Base-by-base conservation (phyloP, 2,113 vertebrate genomes). In the Notarius quadriscutis region DNA sequence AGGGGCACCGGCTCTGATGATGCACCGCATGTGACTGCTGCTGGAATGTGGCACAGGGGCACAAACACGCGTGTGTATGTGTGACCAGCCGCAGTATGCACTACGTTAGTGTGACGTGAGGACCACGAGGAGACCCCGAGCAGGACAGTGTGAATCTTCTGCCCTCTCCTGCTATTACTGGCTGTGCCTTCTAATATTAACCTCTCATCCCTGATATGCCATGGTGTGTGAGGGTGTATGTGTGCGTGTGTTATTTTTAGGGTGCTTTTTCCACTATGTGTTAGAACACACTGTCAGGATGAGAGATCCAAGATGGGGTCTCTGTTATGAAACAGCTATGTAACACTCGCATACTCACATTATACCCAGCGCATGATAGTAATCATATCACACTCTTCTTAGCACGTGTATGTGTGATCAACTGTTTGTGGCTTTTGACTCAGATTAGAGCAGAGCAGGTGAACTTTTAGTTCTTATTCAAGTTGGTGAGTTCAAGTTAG, bases 21-120 rank as follows among this genome's bases (percentile, higher is more conserved):
- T 88, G 92, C 87, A 87, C 87, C 88, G 90, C 92, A 87, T 93
- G 94, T 95, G 94, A 95, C 93, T 87, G 90, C 34, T 3, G 15
- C 78, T 85, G 87, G 90, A 87, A 92, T 92, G 87, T 72, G 62
- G 77, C 85, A 81, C 83, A 75, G 60, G 89, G 74, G 63, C 84
- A 75, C 34, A 50, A 41, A 34, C 17, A 48, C 8, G 57, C 18
- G 84, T 78, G 87, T 93, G 91, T 89, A 84, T 91, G 89, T 93
- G 93, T 95, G 94, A 95, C 92, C 86, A 80, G 58, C 67, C 7
- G 27, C 71, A 67, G 87, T 79, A 89, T 90, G 84, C 20, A 51
- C 86, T 79, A 87, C 83, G 75, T 82, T 60, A 48, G 65, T 89
- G 88, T 91, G 89, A 89, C 94, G 93, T 91, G 86, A 89, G 83